Evolutionary conservation across 2,888 invertebrate species (phyloP), one percentile per base, ranked within the genome.

Genomic region (Spisula solida): DNA sequence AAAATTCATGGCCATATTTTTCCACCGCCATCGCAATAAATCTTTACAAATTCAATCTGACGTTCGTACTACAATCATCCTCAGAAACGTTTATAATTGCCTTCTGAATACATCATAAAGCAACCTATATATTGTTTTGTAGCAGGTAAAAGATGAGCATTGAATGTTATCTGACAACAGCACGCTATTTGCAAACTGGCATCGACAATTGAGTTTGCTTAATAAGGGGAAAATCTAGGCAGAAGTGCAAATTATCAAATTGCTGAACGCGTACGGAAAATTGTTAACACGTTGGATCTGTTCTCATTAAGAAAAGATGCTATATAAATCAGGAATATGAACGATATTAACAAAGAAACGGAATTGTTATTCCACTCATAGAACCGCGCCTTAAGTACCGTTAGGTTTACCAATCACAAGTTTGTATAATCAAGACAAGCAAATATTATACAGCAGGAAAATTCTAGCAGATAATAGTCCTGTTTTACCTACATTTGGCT

Each of bases 181-280:
- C 75, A 34, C 75, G 75, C 34, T 75, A 31, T 75, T 34, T 75
- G 75, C 75, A 75, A 75, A 75, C 34, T 75, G 18, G 34, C 31
- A 25, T 34, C 75, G 75, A 34, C 34, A 75, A 75, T 75, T 75
- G 2, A 31, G 34, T 75, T 75, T 34, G 34, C 31, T 34, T 75
- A 34, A 75, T 75, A 75, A 75, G 75, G 75, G 31, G 34, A 75
- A 41, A 31, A 34, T 31, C 31, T 34, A 31, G 31, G 16, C 31
- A 75, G 75, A 75, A 34, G 75, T 75, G 75, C 75, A 75, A 75
- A 75, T 75, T 75, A 75, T 75, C 75, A 75, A 75, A 75, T 75
- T 75, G 75, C 75, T 34, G 75, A 75, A 75, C 75, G 75, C 75
- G 18, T 34, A 75, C 16, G 34, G 75, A 75, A 75, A 75, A 75